Evolutionary conservation across 2,888 invertebrate genomes (phyloP), one percentile per base, ranked within the genome.

Genomic region (Tethea ocularis): DNA sequence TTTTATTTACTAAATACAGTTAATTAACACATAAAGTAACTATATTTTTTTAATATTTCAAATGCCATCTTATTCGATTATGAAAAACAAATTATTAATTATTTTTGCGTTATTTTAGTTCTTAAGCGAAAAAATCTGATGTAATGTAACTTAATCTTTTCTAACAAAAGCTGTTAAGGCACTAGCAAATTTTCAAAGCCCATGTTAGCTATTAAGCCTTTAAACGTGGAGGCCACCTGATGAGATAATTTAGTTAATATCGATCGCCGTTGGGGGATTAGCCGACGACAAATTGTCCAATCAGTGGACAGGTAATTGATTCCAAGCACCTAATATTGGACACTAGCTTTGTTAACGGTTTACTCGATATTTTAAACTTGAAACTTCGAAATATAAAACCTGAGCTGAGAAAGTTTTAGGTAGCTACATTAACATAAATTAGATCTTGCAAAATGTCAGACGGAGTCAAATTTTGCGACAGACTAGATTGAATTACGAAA

Each of bases 301-400:
- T 93, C 93, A 89, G 83, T 86, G 88, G 84, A 84, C 88, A 90
- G 90, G 91, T 94, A 94, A 94, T 94, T 93, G 94, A 94, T 94
- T 93, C 84, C 83, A 84, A 90, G 85, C 88, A 89, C 88, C 87
- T 84, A 75, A 70, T 69, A 68, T 75, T 62, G 80, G 82, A 80
- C 83, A 69, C 69, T 67, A 77, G 80, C 78, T 78, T 79, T 72
- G 74, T 73, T 75, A 73, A 66, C 70, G n/a, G 68, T 53, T 51
- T 65, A 59, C 61, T 61, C 61, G 56, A 68, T 70, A 61, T 68
- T 67, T 73, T 69, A 66, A 70, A 67, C 64, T 61, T 64, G 57
- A 51, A 56, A 67, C 63, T 67, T 72, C 69, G 67, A 73, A 58
- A 61, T 60, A 63, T 56, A 58, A 62, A 46, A 46, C 20, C 10